Evolutionary conservation across 2,797 vertebrate species (phyloP).

Genomic region (Mormyrops boulengeri): DNA sequence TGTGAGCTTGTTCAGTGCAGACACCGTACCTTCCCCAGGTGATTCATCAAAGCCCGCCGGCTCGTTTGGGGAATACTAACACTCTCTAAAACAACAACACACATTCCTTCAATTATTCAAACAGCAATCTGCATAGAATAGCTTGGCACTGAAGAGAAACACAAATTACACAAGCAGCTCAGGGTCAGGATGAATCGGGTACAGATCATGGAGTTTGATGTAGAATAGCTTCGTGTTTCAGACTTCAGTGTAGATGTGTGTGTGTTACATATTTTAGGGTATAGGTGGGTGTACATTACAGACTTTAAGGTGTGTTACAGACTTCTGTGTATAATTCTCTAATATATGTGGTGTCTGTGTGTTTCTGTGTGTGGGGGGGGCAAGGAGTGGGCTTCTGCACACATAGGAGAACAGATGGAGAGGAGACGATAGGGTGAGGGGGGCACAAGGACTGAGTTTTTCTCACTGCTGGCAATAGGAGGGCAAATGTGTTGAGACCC

Average conservation of each 20-base stretch:
- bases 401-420: constrained; percentile 25
- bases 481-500: constrained; percentile 10
- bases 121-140: constrained; percentile 9
- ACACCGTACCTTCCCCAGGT: constrained; percentile 12
- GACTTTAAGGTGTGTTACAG: background rate
- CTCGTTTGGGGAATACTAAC: constrained; percentile 21
- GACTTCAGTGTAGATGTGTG: background rate
- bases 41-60: constrained; percentile 21
- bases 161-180: background rate
- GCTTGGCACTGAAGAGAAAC: background rate
- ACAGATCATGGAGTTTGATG: background rate
- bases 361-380: background rate
- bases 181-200: background rate
- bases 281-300: background rate
- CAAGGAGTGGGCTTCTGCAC: background rate
- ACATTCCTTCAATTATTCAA: constrained; percentile 24
- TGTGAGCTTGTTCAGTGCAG: constrained; percentile 2
- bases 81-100: constrained; percentile 22
- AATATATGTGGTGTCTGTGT: background rate
- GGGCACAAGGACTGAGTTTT: background rate
- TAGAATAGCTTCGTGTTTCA: background rate
- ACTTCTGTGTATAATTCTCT: background rate
- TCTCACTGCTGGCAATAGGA: background rate
- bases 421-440: background rate
- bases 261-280: background rate